A percentile compares a stretch with the other conserved stretches of the same genome.
Evolutionary conservation across 2,888 invertebrate genomes (phyloP).

Genomic region (Chrysolina oricalcia): DNA sequence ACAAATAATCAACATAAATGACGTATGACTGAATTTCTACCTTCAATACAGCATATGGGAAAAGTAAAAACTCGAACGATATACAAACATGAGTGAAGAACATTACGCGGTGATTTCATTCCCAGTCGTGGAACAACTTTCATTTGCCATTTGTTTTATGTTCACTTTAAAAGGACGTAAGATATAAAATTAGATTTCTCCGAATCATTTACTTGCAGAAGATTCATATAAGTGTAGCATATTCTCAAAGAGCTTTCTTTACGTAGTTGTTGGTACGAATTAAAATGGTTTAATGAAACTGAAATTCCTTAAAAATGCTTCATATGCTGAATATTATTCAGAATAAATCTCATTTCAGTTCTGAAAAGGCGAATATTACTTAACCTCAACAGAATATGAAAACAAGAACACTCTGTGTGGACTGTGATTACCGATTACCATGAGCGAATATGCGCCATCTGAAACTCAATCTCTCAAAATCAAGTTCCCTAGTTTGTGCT

Average conservation of each 20-base stretch:
- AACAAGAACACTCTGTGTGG: too few relatives aligned
- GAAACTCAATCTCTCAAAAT: too few relatives aligned
- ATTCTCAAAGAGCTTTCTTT: not conserved
- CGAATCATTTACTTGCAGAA: not conserved
- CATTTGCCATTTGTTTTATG: slow-evolving; percentile 3
- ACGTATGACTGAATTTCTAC: not conserved
- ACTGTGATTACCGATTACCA: too few relatives aligned
- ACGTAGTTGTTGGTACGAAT: not conserved
- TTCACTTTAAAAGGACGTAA: not conserved
- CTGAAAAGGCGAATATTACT: too few relatives aligned
- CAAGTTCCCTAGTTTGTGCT: too few relatives aligned
- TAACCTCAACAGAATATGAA: too few relatives aligned
- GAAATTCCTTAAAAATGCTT: too few relatives aligned
- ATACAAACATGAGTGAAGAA: not conserved
- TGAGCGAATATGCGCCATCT: too few relatives aligned
- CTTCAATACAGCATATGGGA: not conserved
- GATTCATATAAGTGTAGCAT: not conserved
- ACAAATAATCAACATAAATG: not conserved
- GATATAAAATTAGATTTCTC: slow-evolving; percentile 13
- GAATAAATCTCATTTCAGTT: too few relatives aligned
- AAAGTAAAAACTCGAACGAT: slow-evolving; percentile 8
- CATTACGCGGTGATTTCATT: not conserved
- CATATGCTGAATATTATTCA: too few relatives aligned
- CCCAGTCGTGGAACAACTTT: slow-evolving; percentile 5
- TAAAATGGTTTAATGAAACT: not conserved